These are phyloP conservation scores for Cheilosia grossa DNA, from an alignment of 2,888 invertebrate species.

Conservation along the genomic window DNA sequence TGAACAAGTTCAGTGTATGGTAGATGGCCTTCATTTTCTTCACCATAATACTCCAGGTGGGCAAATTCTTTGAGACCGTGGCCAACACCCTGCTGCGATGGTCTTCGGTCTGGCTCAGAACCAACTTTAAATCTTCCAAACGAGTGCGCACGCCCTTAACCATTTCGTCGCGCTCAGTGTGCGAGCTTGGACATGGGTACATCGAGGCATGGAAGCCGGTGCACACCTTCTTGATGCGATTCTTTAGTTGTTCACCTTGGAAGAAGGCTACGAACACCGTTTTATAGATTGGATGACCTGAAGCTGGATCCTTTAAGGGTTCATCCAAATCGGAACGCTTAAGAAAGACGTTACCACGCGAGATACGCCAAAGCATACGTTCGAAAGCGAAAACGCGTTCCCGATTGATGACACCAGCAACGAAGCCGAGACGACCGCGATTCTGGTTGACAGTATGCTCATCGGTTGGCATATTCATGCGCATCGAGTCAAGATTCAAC, in stretches of 20 bases:
- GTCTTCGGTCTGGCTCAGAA: slow-evolving; percentile 92
- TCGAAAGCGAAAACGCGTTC: slow-evolving; percentile 94
- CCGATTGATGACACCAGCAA: slow-evolving; percentile 93
- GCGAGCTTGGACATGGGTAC: slow-evolving; percentile 93
- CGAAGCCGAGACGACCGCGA: slow-evolving; percentile 87
- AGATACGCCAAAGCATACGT: slow-evolving; percentile 94
- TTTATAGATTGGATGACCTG: slow-evolving; percentile 89
- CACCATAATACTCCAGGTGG: slow-evolving; percentile 93
- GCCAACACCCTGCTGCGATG: slow-evolving; percentile 92
- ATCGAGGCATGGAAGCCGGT: slow-evolving; percentile 94
- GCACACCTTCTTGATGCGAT: slow-evolving; percentile 93
- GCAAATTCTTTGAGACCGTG: slow-evolving; percentile 93
- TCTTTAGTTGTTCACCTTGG: slow-evolving; percentile 94
- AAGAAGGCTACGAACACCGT: slow-evolving; percentile 92
- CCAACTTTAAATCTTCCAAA: slow-evolving; percentile 91
- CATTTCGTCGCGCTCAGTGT: slow-evolving; percentile 92
- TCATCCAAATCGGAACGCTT: slow-evolving; percentile 91
- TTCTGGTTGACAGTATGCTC: slow-evolving; percentile 79
- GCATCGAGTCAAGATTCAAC: slow-evolving; percentile 82
- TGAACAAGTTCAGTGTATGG: slow-evolving; percentile 96
- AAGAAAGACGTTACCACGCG: slow-evolving; percentile 94
- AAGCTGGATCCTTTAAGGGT: slow-evolving; percentile 90
- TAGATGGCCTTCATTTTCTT: slow-evolving; percentile 97
- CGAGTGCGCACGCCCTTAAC: slow-evolving; percentile 92
- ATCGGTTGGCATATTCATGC: slow-evolving; percentile 88